phyloP scores from a whole-genome alignment of 2,797 vertebrate genomes.

The Euthynnus affinis region DNA sequence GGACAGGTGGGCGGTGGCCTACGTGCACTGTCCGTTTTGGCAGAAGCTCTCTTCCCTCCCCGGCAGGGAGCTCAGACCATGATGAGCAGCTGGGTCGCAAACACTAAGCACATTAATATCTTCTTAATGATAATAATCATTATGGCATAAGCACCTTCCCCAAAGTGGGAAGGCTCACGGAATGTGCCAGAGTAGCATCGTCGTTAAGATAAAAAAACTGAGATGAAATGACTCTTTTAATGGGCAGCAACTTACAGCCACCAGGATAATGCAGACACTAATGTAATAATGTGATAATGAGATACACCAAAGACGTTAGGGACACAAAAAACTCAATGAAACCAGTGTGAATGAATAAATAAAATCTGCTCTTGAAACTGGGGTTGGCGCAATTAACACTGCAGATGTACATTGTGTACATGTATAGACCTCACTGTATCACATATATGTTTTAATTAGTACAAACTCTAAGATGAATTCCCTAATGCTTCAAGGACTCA shows the following conservation, averaged over 20 bases:
- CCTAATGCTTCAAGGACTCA: conserved; percentile 32
- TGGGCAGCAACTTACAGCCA: conserved; percentile 81
- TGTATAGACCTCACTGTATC: conserved; percentile 20
- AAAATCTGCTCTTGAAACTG: conserved; percentile 74
- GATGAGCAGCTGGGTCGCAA: conserved; percentile 99
- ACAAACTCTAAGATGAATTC: conserved; percentile 28
- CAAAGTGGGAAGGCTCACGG: conserved; percentile 93
- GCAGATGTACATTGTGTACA: conserved; percentile 30
- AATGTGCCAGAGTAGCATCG: conserved; percentile 81
- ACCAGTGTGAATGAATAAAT: conserved; percentile 76
- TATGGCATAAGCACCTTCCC: conserved; percentile 99
- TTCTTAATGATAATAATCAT: conserved; percentile 99
- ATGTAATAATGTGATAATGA: conserved; percentile 83
- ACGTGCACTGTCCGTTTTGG: conserved; percentile 84
- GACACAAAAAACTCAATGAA: conserved; percentile 71
- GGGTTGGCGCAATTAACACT: conserved; percentile 48
- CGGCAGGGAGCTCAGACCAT: conserved; percentile 91
- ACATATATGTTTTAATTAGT: conserved; percentile 51
- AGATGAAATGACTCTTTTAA: conserved; percentile 83
- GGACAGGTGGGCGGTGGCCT: conserved; percentile 88
- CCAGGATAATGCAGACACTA: conserved; percentile 80
- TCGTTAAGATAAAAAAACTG: conserved; percentile 80
- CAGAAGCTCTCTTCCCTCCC: conserved; percentile 68
- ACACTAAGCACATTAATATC: conserved; percentile 99
- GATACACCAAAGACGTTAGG: conserved; percentile 76